phyloP scores from a whole-genome alignment of 2,888 invertebrate genomes.

The Ypsolopha scabrella region DNA sequence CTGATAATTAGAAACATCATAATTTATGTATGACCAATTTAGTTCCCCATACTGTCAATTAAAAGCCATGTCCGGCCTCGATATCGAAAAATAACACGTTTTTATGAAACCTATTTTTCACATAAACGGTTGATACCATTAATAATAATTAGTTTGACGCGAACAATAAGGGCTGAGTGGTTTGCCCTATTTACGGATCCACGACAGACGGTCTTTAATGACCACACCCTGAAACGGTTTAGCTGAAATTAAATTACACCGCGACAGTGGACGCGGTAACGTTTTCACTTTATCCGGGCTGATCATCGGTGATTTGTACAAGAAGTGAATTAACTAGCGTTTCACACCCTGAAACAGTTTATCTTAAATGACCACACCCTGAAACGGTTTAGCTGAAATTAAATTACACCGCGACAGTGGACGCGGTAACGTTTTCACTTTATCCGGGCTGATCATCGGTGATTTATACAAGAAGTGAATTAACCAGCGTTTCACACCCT shows the following conservation, averaged over 20 bases:
- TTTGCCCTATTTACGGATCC: constrained; percentile 38
- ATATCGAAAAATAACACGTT: neutral
- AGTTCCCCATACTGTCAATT: neutral
- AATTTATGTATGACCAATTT: no score
- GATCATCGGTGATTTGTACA: no score
- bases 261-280: constrained; percentile 20
- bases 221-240: constrained; percentile 47
- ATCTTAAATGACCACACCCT: constrained; percentile 41
- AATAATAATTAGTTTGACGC: constrained; percentile 55
- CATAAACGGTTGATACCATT: constrained; percentile 38
- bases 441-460: no score
- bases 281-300: no score
- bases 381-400: constrained; percentile 49
- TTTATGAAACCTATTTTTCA: constrained; percentile 22
- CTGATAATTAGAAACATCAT: no score
- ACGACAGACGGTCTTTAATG: constrained; percentile 17
- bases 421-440: no score
- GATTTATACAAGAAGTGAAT: no score
- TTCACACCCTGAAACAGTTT: no score
- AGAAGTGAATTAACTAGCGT: no score
- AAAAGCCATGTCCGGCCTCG: neutral
- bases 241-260: constrained; percentile 59
- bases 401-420: constrained; percentile 47
- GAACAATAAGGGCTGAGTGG: constrained; percentile 52
- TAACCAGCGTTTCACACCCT: no score